Conservation (phyloP, 1,140 invertebrate species). For the Procambarus clarkii region DNA sequence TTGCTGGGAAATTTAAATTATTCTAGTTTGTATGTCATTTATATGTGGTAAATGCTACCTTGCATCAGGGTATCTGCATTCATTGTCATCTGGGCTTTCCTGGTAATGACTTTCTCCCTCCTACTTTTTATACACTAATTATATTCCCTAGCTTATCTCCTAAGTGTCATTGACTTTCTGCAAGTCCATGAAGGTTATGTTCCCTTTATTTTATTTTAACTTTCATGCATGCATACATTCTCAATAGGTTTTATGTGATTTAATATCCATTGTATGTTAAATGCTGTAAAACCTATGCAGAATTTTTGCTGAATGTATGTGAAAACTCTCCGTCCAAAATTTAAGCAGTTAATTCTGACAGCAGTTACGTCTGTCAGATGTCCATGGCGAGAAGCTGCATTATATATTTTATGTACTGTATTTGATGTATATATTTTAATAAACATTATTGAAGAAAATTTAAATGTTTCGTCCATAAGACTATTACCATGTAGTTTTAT, state of each 20-base stretch:
- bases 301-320: background rate
- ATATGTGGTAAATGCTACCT: too few relatives aligned
- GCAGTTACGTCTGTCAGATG: background rate
- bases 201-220: too few relatives aligned
- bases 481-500: too few relatives aligned
- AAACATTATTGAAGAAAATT: background rate
- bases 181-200: background rate
- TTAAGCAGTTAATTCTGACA: background rate
- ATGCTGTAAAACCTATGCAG: background rate
- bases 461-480: background rate
- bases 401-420: background rate
- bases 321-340: background rate
- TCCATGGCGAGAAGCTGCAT: background rate
- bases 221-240: too few relatives aligned
- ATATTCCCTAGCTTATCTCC: too few relatives aligned
- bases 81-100: too few relatives aligned
- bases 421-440: background rate
- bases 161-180: background rate
- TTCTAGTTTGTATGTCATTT: too few relatives aligned
- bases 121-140: too few relatives aligned
- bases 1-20: too few relatives aligned
- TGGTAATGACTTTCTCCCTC: too few relatives aligned
- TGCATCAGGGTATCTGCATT: too few relatives aligned
- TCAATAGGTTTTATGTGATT: too few relatives aligned
- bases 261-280: background rate